phyloP scores from a whole-genome alignment of 1,140 invertebrate genomes.

The Diorhabda carinulata region DNA sequence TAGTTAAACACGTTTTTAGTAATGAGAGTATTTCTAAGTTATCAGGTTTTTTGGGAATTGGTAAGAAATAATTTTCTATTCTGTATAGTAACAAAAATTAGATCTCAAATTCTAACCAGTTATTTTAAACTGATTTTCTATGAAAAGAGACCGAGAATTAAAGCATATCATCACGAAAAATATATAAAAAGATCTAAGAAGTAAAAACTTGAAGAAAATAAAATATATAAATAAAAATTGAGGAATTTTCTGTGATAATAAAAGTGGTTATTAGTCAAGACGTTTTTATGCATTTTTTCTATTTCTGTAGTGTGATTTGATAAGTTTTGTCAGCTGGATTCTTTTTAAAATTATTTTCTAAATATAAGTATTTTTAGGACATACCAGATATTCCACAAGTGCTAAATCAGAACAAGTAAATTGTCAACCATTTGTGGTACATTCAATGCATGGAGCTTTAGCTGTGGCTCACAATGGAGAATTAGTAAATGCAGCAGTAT shows the following conservation, averaged over 20 bases:
- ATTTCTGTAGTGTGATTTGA: too few species aligned
- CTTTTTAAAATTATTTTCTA: neutral
- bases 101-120: too few species aligned
- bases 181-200: too few species aligned
- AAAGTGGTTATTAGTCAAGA: too few species aligned
- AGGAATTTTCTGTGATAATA: too few species aligned
- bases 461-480: slow-evolving; percentile 97
- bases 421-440: slow-evolving; percentile 95
- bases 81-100: too few species aligned
- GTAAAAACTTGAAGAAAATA: too few species aligned
- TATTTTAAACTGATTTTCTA: too few species aligned
- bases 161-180: too few species aligned
- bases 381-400: slow-evolving; percentile 77
- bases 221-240: too few species aligned
- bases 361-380: slow-evolving; percentile 4
- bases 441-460: slow-evolving; percentile 88
- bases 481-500: slow-evolving; percentile 83
- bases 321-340: too few species aligned
- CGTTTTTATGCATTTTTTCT: slow-evolving; percentile 64
- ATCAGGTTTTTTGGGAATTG: slow-evolving; percentile 88
- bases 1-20: slow-evolving; percentile 89
- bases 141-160: too few species aligned
- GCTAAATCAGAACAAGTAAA: slow-evolving; percentile 89
- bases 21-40: slow-evolving; percentile 82
- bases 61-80: neutral